These are phyloP conservation scores for Crax fasciolata DNA, from an alignment of 2,797 vertebrate species.

Conservation along the genomic window DNA sequence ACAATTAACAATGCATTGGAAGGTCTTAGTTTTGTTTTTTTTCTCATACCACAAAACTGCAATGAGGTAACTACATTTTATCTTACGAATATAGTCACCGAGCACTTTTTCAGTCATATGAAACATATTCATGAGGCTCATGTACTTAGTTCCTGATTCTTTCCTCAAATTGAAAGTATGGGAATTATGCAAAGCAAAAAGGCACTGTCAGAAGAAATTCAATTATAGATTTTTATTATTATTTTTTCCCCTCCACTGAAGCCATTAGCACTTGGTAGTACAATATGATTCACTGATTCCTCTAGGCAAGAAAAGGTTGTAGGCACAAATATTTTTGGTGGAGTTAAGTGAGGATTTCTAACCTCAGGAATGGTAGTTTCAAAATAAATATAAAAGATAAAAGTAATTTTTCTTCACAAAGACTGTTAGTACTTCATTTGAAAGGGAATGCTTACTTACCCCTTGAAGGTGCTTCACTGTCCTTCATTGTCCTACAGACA, in stretches of 20 bases:
- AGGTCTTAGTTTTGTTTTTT: not conserved
- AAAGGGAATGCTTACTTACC: not conserved
- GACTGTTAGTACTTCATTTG: not conserved
- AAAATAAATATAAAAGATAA: not conserved
- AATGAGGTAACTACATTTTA: not conserved
- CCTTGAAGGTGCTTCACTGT: not conserved
- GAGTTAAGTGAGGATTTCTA: not conserved
- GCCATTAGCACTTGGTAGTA: slow-evolving; percentile 39
- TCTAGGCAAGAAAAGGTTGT: slow-evolving; percentile 27
- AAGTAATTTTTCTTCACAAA: not conserved
- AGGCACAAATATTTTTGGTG: not conserved
- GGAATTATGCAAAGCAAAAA: not conserved
- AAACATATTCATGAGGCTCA: not conserved
- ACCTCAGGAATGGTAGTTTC: not conserved
- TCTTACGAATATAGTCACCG: not conserved
- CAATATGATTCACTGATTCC: not conserved
- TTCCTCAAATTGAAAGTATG: not conserved
- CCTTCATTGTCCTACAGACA: not conserved
- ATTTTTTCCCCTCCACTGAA: not conserved
- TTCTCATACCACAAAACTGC: not conserved
- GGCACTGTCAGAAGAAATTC: slow-evolving; percentile 15
- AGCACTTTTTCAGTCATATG: not conserved
- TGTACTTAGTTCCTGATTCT: not conserved
- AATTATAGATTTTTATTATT: not conserved
- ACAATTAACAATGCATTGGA: not conserved